A percentile compares a stretch with the other conserved stretches of the same genome.
Conservation (phyloP, 2,113 vertebrate species). For the Heterotis niloticus region DNA sequence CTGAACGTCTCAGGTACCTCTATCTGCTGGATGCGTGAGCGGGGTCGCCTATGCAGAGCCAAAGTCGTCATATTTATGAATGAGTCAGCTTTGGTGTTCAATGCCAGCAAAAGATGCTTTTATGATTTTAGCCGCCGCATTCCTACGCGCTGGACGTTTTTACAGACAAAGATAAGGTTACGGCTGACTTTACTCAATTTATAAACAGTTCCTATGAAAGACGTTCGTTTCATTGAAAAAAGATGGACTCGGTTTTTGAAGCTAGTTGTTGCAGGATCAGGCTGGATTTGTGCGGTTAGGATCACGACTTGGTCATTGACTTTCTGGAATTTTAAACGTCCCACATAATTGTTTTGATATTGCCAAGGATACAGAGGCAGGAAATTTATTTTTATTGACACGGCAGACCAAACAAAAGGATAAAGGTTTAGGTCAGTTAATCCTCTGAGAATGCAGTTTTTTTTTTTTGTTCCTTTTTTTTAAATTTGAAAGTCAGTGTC, state of each 20-base stretch:
- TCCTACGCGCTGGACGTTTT: no score
- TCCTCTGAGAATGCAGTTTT: background rate
- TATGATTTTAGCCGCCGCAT: no score
- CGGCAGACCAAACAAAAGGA: background rate
- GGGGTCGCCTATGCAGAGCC: no score
- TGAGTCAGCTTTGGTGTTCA: no score
- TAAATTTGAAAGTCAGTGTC: slow-evolving; percentile 33
- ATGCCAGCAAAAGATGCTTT: no score
- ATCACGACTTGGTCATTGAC: background rate
- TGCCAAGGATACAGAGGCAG: background rate
- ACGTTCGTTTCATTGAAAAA: no score
- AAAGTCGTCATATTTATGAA: no score
- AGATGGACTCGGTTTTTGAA: background rate
- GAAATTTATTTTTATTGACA: background rate
- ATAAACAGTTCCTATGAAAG: no score
- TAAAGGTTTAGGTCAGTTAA: background rate
- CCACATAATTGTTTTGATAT: slow-evolving; percentile 1
- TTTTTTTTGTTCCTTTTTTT: background rate
- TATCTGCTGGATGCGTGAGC: no score
- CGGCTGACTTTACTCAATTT: no score
- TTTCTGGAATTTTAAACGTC: background rate
- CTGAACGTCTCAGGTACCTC: no score
- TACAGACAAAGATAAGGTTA: no score
- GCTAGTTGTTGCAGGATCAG: background rate
- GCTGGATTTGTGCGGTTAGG: background rate